phyloP scores from a whole-genome alignment of 2,888 invertebrate genomes.

The Carabus problematicus region DNA sequence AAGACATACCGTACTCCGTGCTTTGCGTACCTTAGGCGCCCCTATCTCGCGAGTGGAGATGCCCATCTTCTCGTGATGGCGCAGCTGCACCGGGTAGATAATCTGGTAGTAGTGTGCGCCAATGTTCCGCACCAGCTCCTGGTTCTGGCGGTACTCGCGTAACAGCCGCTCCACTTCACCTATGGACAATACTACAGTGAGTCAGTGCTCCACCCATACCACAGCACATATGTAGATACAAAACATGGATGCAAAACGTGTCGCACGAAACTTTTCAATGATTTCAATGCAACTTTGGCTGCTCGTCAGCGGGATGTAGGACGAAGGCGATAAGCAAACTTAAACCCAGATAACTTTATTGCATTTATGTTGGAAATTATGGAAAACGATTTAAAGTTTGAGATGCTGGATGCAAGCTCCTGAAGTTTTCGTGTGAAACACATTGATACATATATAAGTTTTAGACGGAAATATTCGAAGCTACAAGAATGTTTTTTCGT shows the following conservation, averaged over 20 bases:
- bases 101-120: slow-evolving; percentile 93
- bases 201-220: not conserved
- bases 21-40: slow-evolving; percentile 81
- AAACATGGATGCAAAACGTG: not conserved
- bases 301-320: too few species aligned
- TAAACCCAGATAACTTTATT: too few species aligned
- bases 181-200: slow-evolving; percentile 55
- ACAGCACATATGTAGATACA: not conserved
- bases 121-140: slow-evolving; percentile 89
- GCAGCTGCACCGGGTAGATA: slow-evolving; percentile 91
- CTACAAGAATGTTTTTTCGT: too few species aligned
- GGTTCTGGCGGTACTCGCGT: slow-evolving; percentile 90
- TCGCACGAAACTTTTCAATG: not conserved
- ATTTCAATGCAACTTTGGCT: not conserved
- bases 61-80: slow-evolving; percentile 95
- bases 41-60: slow-evolving; percentile 92
- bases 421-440: too few species aligned
- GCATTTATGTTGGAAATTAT: too few species aligned
- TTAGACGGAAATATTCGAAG: too few species aligned
- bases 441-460: too few species aligned
- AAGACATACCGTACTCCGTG: slow-evolving; percentile 66
- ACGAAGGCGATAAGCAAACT: too few species aligned
- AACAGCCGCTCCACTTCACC: slow-evolving; percentile 92
- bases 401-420: too few species aligned
- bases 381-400: too few species aligned